These are phyloP conservation scores for Contarinia nasturtii DNA, from an alignment of 1,140 invertebrate genomes.

Conservation along the genomic window DNA sequence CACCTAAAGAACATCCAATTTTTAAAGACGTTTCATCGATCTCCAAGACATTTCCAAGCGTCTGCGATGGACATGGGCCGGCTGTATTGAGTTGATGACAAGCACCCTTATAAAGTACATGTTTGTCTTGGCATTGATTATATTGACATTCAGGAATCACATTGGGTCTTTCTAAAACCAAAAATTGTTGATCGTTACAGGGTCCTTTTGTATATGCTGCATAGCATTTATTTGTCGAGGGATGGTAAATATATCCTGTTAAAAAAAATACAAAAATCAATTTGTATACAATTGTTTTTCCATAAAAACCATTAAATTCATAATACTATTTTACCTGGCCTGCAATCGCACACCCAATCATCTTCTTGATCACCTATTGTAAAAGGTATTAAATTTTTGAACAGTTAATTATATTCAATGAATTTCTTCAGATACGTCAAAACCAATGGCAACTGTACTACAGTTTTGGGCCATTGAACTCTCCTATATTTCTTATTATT, in stretches of 20 bases:
- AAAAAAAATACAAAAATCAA: conserved; percentile 10
- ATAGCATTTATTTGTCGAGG: conserved; percentile 34
- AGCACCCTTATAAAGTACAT: conserved; percentile 26
- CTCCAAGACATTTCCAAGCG: too few relatives aligned
- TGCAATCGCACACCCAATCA: conserved; percentile 21
- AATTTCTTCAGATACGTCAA: not conserved
- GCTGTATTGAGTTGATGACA: conserved; percentile 28
- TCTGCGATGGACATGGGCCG: conserved; percentile 22
- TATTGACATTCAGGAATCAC: conserved; percentile 32
- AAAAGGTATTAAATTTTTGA: conserved; percentile 4
- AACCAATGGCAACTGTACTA: not conserved
- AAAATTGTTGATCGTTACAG: conserved; percentile 29
- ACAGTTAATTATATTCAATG: not conserved
- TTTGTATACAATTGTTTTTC: not conserved
- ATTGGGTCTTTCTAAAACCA: conserved; percentile 29
- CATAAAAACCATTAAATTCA: not conserved
- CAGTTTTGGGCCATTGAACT: not conserved
- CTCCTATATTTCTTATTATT: not conserved
- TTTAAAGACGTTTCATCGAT: too few relatives aligned
- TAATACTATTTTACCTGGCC: not conserved
- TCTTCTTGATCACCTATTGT: conserved; percentile 34
- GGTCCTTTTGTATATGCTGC: conserved; percentile 39
- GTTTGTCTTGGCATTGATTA: conserved; percentile 35
- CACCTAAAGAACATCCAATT: too few relatives aligned
- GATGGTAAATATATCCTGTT: conserved; percentile 38